Base-by-base conservation (phyloP, 1,140 invertebrate genomes). In the Brachionus sp. region DNA sequence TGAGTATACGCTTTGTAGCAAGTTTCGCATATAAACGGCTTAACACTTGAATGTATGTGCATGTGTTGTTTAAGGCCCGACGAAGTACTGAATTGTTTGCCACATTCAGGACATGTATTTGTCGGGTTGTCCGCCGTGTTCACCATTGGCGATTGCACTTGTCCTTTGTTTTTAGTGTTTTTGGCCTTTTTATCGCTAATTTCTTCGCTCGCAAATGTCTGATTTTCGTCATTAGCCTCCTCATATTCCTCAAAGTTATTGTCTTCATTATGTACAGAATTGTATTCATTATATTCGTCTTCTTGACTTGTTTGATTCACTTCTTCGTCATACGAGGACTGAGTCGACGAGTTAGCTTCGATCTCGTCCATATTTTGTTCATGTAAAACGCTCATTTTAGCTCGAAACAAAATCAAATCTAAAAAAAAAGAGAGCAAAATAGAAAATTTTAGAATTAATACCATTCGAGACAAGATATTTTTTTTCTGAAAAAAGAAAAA, bases 11-110 rank as follows among this genome's bases (percentile, higher is more conserved):
- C 93, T 92, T 95, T 93, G 83, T 93, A 92, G 88, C 90, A 90
- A 35, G 88, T 88, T 85, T 90, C 89, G 85, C 91, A 91, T 90
- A 94, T 93, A 89, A 99, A 99, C 2, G 97, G 98, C 89, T 99
- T 99, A 64, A 98, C 93, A 86, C 94, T 96, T 86, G 95, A 97
- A 91, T 99, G 98, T 84, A 99, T 99, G 90, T 99, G 97, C 29
- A 95, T 96, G 90, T 99, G 98, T 88, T 99, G 98, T 89, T 99
- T 99, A 39, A 99, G 91, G 7, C 98, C 98, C 62, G 95, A 97
- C 70, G 94, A 95, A 25, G 96, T 97, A 9, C 94, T 95, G 89
- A 99, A 99, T 62, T 96, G 97, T 90, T 99, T 99, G 80, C 96
- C 97, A 89, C 97, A 99, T 90, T 98, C 95, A 68, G 93, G 92